Evolutionary conservation across 2,888 invertebrate species (phyloP).

Genomic region (Dasypolia templi): DNA sequence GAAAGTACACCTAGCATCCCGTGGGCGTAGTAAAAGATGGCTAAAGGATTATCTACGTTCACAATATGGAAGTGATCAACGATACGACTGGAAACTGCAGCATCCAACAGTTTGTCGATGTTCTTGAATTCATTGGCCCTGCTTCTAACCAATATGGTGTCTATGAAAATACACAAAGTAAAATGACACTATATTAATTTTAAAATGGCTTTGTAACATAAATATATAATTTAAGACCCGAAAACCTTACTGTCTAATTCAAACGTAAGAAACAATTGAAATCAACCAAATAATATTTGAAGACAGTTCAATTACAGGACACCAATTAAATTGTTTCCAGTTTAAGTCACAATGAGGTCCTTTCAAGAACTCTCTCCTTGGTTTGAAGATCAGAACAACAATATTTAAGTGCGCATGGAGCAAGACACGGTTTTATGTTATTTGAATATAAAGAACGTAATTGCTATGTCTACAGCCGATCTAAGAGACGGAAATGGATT

Average conservation of each 20-base stretch:
- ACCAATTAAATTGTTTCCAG: slow-evolving; percentile 36
- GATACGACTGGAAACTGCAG: neutral
- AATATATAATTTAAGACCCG: too few relatives aligned
- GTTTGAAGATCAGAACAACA: slow-evolving; percentile 19
- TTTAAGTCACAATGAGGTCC: slow-evolving; percentile 19
- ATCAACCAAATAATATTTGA: slow-evolving; percentile 3
- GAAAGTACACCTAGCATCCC: slow-evolving; percentile 21
- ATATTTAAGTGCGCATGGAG: neutral
- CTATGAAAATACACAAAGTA: neutral
- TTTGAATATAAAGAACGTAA: slow-evolving; percentile 60
- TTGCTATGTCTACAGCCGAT: slow-evolving; percentile 59
- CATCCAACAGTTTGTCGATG: neutral
- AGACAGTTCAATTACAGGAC: slow-evolving; percentile 21
- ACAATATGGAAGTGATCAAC: slow-evolving; percentile 14
- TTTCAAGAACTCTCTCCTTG: neutral
- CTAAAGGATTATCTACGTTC: slow-evolving; percentile 42
- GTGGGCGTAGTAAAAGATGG: slow-evolving; percentile 32
- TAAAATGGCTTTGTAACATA: too few relatives aligned
- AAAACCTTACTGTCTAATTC: neutral
- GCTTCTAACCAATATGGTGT: neutral
- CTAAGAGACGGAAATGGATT: slow-evolving; percentile 68
- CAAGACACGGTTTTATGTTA: slow-evolving; percentile 19
- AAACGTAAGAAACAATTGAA: neutral
- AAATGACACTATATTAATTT: neutral
- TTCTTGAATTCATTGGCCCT: neutral